Evolutionary conservation across 2,113 vertebrate species (phyloP), one percentile per base, ranked within the genome.

Genomic region (Eulemur macaco): DNA sequence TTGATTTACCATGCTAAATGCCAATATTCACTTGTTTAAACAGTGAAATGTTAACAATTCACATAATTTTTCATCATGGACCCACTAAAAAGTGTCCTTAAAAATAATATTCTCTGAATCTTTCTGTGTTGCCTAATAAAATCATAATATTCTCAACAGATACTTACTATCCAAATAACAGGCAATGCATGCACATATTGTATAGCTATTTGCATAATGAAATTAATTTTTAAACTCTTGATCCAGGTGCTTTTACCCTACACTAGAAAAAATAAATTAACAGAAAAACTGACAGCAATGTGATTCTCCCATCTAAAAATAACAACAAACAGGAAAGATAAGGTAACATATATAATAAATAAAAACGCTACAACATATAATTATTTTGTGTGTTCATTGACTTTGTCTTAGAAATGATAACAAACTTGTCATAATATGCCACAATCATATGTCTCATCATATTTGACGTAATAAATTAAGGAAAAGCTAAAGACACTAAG

Each of bases 161-260:
- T 84, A 52, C 77, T 92, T 52, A 45, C 31, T 74, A 95, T 80
- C 68, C 76, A 97, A 94, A 93, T 86, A 96, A 56, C 54, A 94
- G 60, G 86, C 73, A 93, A 42, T 89, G 25, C 45, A 89, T 89
- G 68, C 29, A 95, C 54, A 83, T 80, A 54, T 50, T 74, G 58
- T 93, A 80, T 21, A 86, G 45, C 34, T 78, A 94, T 97, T 97
- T 97, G 56, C 97, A 95, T 96, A 97, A 96, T 95, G 86, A 96
- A 97, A 97, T 97, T 89, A 94, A 86, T 56, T 95, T 98, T 95
- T 88, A 93, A 92, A 95, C 64, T 95, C 85, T 97, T 91, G 52
- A 91, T 93, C n/a, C 73, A 97, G 82, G 50, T 91, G 93, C 10
- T 86, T 93, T 96, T 89, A 25, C 66, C 54, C 7, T 71, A 89